These are phyloP conservation scores for Drosophila atripex DNA, from an alignment of 2,888 invertebrate species.

Conservation along the genomic window DNA sequence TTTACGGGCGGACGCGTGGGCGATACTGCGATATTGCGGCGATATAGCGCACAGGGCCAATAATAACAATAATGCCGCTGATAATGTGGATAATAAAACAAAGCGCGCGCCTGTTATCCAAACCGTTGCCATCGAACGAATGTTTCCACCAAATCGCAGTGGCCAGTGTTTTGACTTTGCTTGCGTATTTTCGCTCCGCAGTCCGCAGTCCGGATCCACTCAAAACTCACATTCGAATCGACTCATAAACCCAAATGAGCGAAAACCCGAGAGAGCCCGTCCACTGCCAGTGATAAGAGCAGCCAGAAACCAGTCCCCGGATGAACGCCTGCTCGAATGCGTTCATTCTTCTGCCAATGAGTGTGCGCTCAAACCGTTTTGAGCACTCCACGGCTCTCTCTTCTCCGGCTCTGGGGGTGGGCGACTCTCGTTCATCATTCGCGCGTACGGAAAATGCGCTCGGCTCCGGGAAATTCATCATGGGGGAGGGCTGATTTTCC, in stretches of 20 bases:
- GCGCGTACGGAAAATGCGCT: conserved; percentile 62
- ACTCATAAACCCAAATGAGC: conserved; percentile 49
- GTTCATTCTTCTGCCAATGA: conserved; percentile 20
- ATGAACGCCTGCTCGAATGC: conserved; percentile 10
- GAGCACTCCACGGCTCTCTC: conserved; percentile 7
- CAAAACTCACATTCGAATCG: conserved; percentile 45
- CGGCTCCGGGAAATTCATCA: conserved; percentile 77
- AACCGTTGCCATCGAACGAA: conserved; percentile 84
- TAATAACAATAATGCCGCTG: conserved; percentile 83
- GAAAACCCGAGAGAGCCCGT: not conserved
- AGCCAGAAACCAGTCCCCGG: conserved; percentile 49
- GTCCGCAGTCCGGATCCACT: not conserved
- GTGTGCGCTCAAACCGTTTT: not conserved
- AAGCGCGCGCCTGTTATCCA: conserved; percentile 84
- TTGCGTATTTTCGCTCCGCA: conserved; percentile 10
- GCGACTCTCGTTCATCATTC: conserved; percentile 58
- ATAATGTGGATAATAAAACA: conserved; percentile 83
- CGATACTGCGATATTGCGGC: conserved; percentile 16
- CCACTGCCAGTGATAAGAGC: conserved; percentile 54
- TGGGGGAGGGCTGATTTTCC: conserved; percentile 81
- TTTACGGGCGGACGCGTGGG: conserved; percentile 46
- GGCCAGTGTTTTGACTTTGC: conserved; percentile 83
- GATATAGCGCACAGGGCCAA: conserved; percentile 58
- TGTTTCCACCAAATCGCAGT: conserved; percentile 84
- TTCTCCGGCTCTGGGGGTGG: conserved; percentile 30